A percentile compares a stretch with the other conserved stretches of the same genome.
Evolutionary conservation across 2,113 vertebrate species (phyloP).

Genomic region (Nipponia nippon): DNA sequence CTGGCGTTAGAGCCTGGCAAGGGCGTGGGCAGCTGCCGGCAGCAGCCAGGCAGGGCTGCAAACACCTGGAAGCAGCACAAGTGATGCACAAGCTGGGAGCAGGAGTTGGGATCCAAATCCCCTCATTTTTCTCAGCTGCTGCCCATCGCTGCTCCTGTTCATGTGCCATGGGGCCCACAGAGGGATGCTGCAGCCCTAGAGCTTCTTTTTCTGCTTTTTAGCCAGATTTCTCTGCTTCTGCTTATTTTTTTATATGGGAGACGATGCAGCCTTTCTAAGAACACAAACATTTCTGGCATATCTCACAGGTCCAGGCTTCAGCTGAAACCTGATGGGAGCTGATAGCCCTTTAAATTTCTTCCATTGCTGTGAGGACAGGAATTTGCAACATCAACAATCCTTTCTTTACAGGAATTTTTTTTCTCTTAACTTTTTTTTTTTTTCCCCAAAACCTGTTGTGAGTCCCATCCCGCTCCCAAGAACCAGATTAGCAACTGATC

Average conservation of each 20-base stretch:
- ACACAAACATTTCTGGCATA: neutral
- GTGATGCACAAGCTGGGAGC: neutral
- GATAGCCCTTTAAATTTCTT: neutral
- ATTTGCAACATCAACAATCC: neutral
- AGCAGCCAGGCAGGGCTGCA: neutral
- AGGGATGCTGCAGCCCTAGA: neutral
- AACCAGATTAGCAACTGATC: neutral
- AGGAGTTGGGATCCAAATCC: neutral
- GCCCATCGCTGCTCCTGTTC: neutral
- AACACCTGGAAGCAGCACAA: neutral
- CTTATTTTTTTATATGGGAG: neutral
- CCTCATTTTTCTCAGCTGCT: neutral
- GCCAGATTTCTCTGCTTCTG: neutral
- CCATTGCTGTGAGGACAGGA: neutral
- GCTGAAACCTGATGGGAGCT: neutral
- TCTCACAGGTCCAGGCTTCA: neutral
- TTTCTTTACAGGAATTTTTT: neutral
- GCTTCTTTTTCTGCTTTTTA: neutral
- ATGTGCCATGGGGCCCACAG: accelerated
- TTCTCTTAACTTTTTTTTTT: neutral
- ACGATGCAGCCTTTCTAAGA: neutral
- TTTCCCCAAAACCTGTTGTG: neutral
- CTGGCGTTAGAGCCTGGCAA: accelerated
- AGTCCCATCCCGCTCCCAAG: neutral
- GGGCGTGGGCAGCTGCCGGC: neutral